Percentiles rank a stretch among this genome's conserved stretches.
Evolutionary conservation across 2,797 vertebrate genomes (phyloP).

Genomic region (Nyctibius grandis): DNA sequence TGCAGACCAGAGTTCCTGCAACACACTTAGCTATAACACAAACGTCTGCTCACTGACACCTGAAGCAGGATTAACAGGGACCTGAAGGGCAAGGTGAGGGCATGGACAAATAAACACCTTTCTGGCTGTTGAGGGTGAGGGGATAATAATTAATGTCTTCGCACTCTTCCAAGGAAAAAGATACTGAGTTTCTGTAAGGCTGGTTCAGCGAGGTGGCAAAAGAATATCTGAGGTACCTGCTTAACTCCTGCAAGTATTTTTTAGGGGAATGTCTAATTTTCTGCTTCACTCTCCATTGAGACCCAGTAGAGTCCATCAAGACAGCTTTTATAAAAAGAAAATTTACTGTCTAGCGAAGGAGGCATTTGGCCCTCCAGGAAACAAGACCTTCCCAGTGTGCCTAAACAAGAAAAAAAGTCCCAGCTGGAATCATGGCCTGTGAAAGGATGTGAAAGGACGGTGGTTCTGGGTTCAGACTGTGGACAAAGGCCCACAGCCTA

Average conservation of each 20-base stretch:
- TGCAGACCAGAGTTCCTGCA: not conserved
- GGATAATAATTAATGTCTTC: not conserved
- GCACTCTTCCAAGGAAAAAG: not conserved
- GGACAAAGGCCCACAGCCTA: not conserved
- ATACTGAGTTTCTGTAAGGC: not conserved
- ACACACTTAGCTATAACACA: not conserved
- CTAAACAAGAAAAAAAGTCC: not conserved
- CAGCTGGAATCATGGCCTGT: not conserved
- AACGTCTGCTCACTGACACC: not conserved
- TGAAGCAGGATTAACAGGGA: not conserved
- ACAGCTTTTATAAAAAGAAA: not conserved
- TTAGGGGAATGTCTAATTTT: not conserved
- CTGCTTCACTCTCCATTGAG: not conserved
- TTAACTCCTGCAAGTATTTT: not conserved
- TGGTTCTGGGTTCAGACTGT: not conserved
- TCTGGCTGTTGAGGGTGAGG: not conserved
- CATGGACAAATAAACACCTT: not conserved
- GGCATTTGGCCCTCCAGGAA: not conserved
- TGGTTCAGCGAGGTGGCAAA: not conserved
- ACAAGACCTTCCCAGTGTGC: not conserved
- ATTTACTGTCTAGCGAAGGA: not conserved
- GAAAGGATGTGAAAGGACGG: not conserved
- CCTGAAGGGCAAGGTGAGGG: not conserved
- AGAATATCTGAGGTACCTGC: not conserved
- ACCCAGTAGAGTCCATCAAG: not conserved